Percentiles rank a stretch among this genome's conserved stretches.
Conservation (phyloP, 1,140 invertebrate genomes). For the Drosophila parabipectinata region DNA sequence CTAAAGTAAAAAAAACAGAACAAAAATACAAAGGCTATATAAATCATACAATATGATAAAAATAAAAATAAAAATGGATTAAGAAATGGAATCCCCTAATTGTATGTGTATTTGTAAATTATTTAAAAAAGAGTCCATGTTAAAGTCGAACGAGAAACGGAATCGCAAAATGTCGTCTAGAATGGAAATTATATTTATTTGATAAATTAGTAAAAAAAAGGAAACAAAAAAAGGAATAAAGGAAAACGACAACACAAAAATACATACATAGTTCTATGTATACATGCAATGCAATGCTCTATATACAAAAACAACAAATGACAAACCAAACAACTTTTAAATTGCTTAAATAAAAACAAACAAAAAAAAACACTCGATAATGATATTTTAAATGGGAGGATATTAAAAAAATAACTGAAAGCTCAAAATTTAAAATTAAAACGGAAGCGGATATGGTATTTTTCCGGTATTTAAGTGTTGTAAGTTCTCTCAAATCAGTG, state of each 20-base stretch:
- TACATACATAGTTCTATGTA: slow-evolving; percentile 54
- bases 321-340: slow-evolving; percentile 65
- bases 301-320: slow-evolving; percentile 51
- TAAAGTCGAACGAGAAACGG: slow-evolving; percentile 39
- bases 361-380: slow-evolving; percentile 5
- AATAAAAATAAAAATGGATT: slow-evolving; percentile 18
- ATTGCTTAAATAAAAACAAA: slow-evolving; percentile 76
- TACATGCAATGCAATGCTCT: slow-evolving; percentile 66
- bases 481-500: neutral
- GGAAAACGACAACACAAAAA: slow-evolving; percentile 37
- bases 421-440: neutral
- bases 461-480: neutral
- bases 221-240: neutral
- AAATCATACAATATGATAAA: slow-evolving; percentile 45
- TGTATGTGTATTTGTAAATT: slow-evolving; percentile 70
- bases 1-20: slow-evolving; percentile 7
- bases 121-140: slow-evolving; percentile 61
- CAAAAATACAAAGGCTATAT: slow-evolving; percentile 31
- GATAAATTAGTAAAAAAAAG: slow-evolving; percentile 65
- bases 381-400: neutral
- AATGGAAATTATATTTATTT: slow-evolving; percentile 73
- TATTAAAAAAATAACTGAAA: neutral
- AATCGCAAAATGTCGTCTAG: slow-evolving; percentile 27
- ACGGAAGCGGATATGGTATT: neutral
- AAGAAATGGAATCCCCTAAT: slow-evolving; percentile 17